These are phyloP conservation scores for Xiphophorus maculatus DNA, from an alignment of 2,113 vertebrate species.

Conservation along the genomic window DNA sequence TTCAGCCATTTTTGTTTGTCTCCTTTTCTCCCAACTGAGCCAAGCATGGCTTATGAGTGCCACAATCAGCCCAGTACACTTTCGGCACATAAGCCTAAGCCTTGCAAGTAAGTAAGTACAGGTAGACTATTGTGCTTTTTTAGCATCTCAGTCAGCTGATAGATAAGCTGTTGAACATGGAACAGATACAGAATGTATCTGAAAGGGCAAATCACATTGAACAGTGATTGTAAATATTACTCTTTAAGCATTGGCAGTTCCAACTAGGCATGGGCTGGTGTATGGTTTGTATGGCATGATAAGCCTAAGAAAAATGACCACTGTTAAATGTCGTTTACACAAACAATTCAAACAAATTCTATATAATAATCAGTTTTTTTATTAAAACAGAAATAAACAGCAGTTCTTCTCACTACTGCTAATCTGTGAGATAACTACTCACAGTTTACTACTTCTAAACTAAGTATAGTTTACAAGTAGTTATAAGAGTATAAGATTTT, in stretches of 20 bases:
- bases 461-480: neutral
- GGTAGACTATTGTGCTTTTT: conserved; percentile 21
- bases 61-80: conserved; percentile 37
- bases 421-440: too few species aligned
- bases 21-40: conserved; percentile 33
- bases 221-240: conserved; percentile 16
- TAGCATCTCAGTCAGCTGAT: conserved; percentile 18
- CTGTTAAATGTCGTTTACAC: neutral
- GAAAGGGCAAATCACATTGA: neutral
- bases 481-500: neutral
- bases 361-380: neutral
- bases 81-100: conserved; percentile 46
- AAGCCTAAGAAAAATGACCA: neutral
- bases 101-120: conserved; percentile 29
- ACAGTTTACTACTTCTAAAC: too few species aligned
- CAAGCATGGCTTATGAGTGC: conserved; percentile 42
- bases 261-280: neutral
- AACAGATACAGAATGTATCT: conserved; percentile 12
- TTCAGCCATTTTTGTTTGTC: conserved; percentile 23
- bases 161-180: conserved; percentile 32
- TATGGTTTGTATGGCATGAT: neutral
- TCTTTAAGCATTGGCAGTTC: neutral
- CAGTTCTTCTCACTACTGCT: neutral
- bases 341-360: neutral
- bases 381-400: neutral